A percentile compares a stretch with the other conserved stretches of the same genome.
Conservation (phyloP, 2,888 invertebrate genomes). For the Thecocarcelia acutangulata region DNA sequence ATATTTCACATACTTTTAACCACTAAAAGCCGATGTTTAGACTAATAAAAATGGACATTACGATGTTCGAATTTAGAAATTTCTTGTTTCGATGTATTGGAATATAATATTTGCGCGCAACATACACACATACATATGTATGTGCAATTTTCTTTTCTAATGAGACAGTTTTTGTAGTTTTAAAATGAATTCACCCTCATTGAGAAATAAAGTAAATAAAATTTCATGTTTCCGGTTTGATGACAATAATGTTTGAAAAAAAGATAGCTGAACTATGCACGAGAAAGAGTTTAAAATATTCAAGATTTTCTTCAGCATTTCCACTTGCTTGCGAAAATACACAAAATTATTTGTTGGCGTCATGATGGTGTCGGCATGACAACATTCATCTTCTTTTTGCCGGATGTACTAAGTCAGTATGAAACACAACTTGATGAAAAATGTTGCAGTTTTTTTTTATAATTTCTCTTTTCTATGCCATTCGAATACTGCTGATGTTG, state of each 20-base stretch:
- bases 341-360: conserved; percentile 74
- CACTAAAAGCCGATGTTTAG: too few species aligned
- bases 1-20: too few species aligned
- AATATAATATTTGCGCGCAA: too few species aligned
- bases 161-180: too few species aligned
- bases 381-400: conserved; percentile 79
- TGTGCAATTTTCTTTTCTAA: too few species aligned
- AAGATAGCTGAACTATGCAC: not conserved
- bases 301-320: not conserved
- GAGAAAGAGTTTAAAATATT: too few species aligned
- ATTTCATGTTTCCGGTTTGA: conserved; percentile 14
- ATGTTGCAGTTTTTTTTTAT: conserved; percentile 64
- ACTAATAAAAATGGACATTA: too few species aligned
- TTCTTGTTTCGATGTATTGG: too few species aligned
- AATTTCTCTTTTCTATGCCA: conserved; percentile 12
- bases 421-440: conserved; percentile 69
- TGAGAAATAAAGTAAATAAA: too few species aligned
- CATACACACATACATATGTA: too few species aligned
- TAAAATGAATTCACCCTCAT: too few species aligned
- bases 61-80: too few species aligned
- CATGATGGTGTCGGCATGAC: conserved; percentile 78
- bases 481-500: conserved; percentile 51
- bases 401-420: conserved; percentile 76
- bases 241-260: conserved; percentile 29
- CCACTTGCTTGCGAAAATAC: conserved; percentile 17